Conservation (phyloP, 1,140 invertebrate genomes). For the Drosophila persimilis region DNA sequence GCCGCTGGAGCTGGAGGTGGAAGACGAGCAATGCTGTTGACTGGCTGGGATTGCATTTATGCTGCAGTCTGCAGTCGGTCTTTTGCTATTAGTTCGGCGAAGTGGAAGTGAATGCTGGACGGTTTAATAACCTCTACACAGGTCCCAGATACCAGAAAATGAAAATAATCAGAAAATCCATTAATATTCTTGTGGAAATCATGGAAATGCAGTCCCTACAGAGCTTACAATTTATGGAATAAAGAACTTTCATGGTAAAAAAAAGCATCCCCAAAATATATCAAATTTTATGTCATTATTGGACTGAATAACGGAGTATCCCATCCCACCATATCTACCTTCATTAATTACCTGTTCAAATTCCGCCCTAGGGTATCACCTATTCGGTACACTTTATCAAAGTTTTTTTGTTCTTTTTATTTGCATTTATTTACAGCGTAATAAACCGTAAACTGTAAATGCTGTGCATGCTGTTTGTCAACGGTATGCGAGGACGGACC, state of each 20-base stretch:
- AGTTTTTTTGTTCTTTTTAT: conserved; percentile 40
- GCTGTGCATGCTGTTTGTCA: conserved; percentile 43
- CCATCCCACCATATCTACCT: too few relatives aligned
- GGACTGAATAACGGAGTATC: too few relatives aligned
- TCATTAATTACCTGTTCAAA: too few relatives aligned
- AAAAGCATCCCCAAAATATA: too few relatives aligned
- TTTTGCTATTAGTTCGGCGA: background rate
- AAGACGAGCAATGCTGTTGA: conserved; percentile 34
- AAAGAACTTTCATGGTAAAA: too few relatives aligned
- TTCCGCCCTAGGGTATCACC: background rate
- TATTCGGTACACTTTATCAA: background rate
- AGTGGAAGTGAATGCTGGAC: background rate
- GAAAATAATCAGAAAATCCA: too few relatives aligned
- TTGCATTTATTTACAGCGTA: conserved; percentile 65
- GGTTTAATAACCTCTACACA: too few relatives aligned
- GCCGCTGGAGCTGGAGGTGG: background rate
- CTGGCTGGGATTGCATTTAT: conserved; percentile 37
- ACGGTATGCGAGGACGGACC: conserved; percentile 33
- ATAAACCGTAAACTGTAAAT: conserved; percentile 54
- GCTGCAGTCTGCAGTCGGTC: background rate
- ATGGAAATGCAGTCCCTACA: too few relatives aligned
- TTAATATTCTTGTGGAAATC: too few relatives aligned
- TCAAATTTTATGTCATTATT: too few relatives aligned
- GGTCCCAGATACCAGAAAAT: too few relatives aligned
- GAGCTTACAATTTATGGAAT: too few relatives aligned